phyloP scores from a whole-genome alignment of 2,797 vertebrate species.

The Lindbergichthys nudifrons region DNA sequence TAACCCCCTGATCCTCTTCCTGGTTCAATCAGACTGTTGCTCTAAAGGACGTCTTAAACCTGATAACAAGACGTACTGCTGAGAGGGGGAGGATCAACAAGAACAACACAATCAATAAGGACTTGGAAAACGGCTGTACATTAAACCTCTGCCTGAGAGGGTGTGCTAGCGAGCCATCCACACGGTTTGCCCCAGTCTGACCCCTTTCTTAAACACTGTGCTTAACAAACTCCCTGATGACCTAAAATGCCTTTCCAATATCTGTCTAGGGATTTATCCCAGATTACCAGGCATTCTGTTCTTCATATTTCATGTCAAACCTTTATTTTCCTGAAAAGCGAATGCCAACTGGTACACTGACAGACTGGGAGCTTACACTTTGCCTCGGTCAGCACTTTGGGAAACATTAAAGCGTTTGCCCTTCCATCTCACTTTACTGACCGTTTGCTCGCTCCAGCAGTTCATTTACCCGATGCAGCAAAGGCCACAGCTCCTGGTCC shows the following conservation, averaged over 20 bases:
- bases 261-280: slow-evolving; percentile 14
- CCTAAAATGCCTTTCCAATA: slow-evolving; percentile 7
- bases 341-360: slow-evolving; percentile 13
- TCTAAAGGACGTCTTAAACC: slow-evolving; percentile 53
- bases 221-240: slow-evolving; percentile 5
- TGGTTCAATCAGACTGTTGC: slow-evolving; percentile 66
- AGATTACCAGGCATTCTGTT: slow-evolving; percentile 15
- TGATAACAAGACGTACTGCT: slow-evolving; percentile 45
- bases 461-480: slow-evolving; percentile 70
- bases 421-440: slow-evolving; percentile 64
- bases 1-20: slow-evolving; percentile 66
- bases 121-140: slow-evolving; percentile 26
- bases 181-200: slow-evolving; percentile 8
- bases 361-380: slow-evolving; percentile 27
- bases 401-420: slow-evolving; percentile 47
- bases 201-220: background rate
- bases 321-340: slow-evolving; percentile 15
- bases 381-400: slow-evolving; percentile 44
- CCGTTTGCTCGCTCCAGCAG: slow-evolving; percentile 57
- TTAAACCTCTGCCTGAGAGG: slow-evolving; percentile 16
- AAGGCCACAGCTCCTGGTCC: slow-evolving; percentile 64
- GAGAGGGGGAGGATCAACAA: slow-evolving; percentile 29
- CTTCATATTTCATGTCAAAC: slow-evolving; percentile 8
- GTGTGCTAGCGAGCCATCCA: slow-evolving; percentile 1
- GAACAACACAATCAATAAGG: slow-evolving; percentile 37